Conservation (phyloP, 2,888 invertebrate species). For the Baronia brevicornis region DNA sequence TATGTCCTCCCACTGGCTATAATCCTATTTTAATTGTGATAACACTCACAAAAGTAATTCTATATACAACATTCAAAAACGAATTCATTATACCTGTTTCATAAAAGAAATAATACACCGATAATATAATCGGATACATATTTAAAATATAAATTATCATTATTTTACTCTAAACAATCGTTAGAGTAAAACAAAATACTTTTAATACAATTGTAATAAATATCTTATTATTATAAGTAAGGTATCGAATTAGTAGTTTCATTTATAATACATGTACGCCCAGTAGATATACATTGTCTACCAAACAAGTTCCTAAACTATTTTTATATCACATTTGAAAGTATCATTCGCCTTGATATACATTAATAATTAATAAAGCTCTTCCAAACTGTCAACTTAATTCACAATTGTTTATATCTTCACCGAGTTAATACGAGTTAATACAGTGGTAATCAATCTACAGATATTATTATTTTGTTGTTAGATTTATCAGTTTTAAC, state of each 20-base stretch:
- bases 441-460: too few relatives aligned
- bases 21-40: too few relatives aligned
- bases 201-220: slow-evolving; percentile 36
- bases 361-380: slow-evolving; percentile 54
- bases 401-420: slow-evolving; percentile 33
- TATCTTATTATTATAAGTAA: slow-evolving; percentile 44
- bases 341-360: slow-evolving; percentile 63
- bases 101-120: slow-evolving; percentile 4
- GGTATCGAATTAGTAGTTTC: slow-evolving; percentile 37
- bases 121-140: slow-evolving; percentile 36
- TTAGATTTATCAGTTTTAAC: too few relatives aligned
- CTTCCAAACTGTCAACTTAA: slow-evolving; percentile 47
- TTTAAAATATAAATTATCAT: slow-evolving; percentile 37
- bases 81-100: slow-evolving; percentile 32
- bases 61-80: slow-evolving; percentile 7
- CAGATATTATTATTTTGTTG: too few relatives aligned
- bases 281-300: slow-evolving; percentile 31
- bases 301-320: slow-evolving; percentile 51
- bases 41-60: slow-evolving; percentile 3
- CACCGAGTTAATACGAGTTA: too few relatives aligned
- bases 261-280: slow-evolving; percentile 36
- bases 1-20: too few relatives aligned
- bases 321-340: slow-evolving; percentile 69
- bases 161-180: slow-evolving; percentile 28
- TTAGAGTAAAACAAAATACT: slow-evolving; percentile 12